Evolutionary conservation across 1,140 invertebrate species (phyloP).

Genomic region (Danaus melanippus): DNA sequence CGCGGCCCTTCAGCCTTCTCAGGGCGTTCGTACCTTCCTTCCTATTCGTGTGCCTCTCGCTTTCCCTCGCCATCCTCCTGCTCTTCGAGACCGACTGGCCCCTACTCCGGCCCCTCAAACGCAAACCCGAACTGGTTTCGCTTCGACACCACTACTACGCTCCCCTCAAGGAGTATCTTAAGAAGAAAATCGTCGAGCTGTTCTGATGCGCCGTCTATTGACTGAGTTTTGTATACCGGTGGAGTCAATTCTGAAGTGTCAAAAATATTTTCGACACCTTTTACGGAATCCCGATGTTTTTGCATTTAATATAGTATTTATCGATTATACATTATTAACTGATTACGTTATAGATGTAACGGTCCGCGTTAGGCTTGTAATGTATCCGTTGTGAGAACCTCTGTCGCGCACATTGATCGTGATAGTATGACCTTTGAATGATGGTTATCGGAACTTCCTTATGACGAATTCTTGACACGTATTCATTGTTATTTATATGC

Average conservation of each 20-base stretch:
- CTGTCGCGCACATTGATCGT: too few species aligned
- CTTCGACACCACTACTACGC: slow-evolving; percentile 86
- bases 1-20: slow-evolving; percentile 75
- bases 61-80: slow-evolving; percentile 77
- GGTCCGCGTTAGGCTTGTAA: too few species aligned
- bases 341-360: too few species aligned
- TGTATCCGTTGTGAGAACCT: too few species aligned
- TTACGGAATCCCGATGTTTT: slow-evolving; percentile 17
- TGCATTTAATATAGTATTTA: slow-evolving; percentile 20
- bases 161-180: slow-evolving; percentile 84
- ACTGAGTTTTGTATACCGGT: slow-evolving; percentile 1
- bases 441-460: too few species aligned
- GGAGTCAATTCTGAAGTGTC: slow-evolving; percentile 35
- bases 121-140: slow-evolving; percentile 84
- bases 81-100: slow-evolving; percentile 84
- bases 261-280: slow-evolving; percentile 33
- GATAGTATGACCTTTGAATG: too few species aligned
- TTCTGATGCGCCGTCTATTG: slow-evolving; percentile 51
- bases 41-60: slow-evolving; percentile 77
- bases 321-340: neutral
- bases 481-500: too few species aligned
- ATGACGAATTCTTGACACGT: too few species aligned
- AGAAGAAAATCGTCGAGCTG: slow-evolving; percentile 63
- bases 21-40: slow-evolving; percentile 82
- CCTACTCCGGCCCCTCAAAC: slow-evolving; percentile 78